Conservation (phyloP, 2,113 vertebrate genomes). For the Tonatia bakeri region DNA sequence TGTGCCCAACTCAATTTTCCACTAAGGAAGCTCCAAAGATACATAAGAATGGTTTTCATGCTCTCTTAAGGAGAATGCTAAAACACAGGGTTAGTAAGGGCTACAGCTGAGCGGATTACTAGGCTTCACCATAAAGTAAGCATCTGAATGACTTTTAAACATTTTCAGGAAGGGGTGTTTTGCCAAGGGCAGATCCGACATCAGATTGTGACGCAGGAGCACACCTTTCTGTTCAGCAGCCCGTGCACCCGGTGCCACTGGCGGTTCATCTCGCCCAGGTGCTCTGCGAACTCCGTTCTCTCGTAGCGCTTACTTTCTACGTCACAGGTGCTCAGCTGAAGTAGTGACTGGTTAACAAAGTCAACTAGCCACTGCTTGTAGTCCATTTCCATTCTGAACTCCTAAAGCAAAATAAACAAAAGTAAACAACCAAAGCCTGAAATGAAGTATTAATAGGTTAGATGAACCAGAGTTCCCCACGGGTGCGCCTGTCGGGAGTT, state of each 20-base stretch:
- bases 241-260: constrained; percentile 85
- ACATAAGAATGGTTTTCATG: background rate
- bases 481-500: background rate
- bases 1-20: background rate
- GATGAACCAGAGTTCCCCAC: background rate
- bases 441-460: background rate
- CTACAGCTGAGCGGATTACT: background rate
- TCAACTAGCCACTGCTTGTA: constrained; percentile 88
- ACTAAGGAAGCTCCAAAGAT: background rate
- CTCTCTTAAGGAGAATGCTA: background rate
- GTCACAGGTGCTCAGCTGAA: constrained; percentile 82
- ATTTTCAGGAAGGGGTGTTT: background rate
- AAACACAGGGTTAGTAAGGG: background rate
- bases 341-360: constrained; percentile 86
- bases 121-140: background rate
- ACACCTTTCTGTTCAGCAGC: constrained; percentile 84
- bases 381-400: constrained; percentile 83
- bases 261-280: constrained; percentile 85
- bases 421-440: background rate
- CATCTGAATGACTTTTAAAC: background rate
- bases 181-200: background rate
- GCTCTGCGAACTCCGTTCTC: constrained; percentile 87
- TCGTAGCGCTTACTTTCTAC: constrained; percentile 84
- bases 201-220: background rate
- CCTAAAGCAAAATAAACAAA: constrained; percentile 76